Conservation (phyloP, 53 echinoderm and acorn worm genomes). For the Mesocentrotus franciscanus region DNA sequence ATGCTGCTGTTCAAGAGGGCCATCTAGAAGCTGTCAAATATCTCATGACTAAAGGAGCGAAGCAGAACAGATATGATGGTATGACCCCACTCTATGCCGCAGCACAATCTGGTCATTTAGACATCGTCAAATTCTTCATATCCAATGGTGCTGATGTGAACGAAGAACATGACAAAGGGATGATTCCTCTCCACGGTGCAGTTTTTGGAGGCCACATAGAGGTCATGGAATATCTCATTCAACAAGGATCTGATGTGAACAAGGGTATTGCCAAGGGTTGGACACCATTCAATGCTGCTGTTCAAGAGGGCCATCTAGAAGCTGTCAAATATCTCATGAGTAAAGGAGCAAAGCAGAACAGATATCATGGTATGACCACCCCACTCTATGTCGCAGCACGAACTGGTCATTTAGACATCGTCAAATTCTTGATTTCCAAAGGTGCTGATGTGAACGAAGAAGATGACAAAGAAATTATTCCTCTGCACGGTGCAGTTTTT, state of each 20-base stretch:
- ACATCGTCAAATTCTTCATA: background rate
- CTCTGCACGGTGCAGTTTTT: too few species aligned
- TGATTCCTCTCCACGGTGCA: background rate
- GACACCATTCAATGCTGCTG: background rate
- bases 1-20: background rate
- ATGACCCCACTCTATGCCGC: background rate
- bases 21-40: constrained; percentile 6
- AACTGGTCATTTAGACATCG: background rate
- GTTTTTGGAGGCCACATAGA: background rate
- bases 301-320: background rate
- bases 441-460: background rate
- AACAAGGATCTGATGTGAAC: background rate
- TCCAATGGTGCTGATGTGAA: background rate
- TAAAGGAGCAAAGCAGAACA: too few species aligned
- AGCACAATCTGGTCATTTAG: background rate
- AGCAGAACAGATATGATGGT: background rate
- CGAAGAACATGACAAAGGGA: background rate
- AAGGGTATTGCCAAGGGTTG: background rate
- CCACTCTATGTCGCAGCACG: background rate
- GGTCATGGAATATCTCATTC: background rate
- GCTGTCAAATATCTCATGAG: too few species aligned
- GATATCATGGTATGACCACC: too few species aligned
- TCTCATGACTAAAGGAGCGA: background rate
- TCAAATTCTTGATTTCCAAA: background rate
- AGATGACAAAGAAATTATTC: background rate